A percentile compares a stretch with the other conserved stretches of the same genome.
These are phyloP conservation scores for Gymnarchus niloticus DNA, from an alignment of 2,113 vertebrate genomes.

Conservation along the genomic window DNA sequence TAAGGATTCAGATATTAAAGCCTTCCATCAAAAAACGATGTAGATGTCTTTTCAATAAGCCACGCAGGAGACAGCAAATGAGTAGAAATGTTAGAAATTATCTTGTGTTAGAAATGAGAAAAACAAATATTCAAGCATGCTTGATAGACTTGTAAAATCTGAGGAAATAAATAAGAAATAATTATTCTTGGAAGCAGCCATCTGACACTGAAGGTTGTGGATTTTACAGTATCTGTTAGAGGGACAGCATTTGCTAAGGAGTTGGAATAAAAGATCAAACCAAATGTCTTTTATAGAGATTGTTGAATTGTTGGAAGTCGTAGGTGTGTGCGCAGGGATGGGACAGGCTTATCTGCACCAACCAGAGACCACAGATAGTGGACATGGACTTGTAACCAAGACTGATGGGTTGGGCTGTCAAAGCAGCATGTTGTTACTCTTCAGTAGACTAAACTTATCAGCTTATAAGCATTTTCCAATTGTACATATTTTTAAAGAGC, in stretches of 20 bases:
- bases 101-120: background rate
- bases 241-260: background rate
- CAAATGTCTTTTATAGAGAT: background rate
- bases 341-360: background rate
- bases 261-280: background rate
- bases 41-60: background rate
- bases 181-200: background rate
- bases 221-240: background rate
- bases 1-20: slow-evolving; percentile 9
- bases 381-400: no score
- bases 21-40: background rate
- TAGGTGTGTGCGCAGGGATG: background rate
- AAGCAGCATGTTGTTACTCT: background rate
- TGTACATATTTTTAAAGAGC: background rate
- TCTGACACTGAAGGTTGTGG: no score
- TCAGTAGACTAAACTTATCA: background rate
- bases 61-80: background rate
- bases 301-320: background rate
- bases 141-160: background rate
- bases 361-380: background rate
- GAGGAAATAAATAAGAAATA: background rate
- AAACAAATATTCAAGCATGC: background rate
- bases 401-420: background rate
- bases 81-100: slow-evolving; percentile 1
- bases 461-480: background rate